Conservation (phyloP, 2,797 vertebrate species). For the Halcyon smyrnensis region DNA sequence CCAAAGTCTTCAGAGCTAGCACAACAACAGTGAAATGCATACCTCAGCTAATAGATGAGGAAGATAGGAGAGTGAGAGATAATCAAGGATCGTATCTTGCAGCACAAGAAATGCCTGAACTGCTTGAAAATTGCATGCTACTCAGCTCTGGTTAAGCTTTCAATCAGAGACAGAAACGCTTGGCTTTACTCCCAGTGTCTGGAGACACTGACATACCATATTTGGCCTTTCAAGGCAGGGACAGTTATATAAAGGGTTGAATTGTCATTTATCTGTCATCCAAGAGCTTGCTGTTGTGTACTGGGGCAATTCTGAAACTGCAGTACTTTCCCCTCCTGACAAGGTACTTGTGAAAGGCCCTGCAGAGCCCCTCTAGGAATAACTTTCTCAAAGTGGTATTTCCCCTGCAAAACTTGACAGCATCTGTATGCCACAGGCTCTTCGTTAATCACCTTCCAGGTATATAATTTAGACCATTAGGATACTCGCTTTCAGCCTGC, state of each 20-base stretch:
- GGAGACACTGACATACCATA: neutral
- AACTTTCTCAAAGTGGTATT: neutral
- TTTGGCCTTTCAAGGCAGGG: neutral
- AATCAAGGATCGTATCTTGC: neutral
- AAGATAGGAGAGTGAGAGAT: neutral
- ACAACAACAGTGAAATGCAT: neutral
- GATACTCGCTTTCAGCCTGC: neutral
- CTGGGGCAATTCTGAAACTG: neutral
- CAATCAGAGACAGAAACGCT: neutral
- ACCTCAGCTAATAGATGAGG: neutral
- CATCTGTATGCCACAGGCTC: neutral
- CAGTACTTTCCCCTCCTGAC: neutral
- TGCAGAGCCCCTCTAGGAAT: neutral
- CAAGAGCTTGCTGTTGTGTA: neutral
- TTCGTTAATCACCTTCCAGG: neutral
- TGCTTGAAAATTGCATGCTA: neutral
- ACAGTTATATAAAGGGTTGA: conserved; percentile 35
- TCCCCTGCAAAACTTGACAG: neutral
- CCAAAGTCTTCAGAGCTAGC: neutral
- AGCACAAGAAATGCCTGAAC: neutral
- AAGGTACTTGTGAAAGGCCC: neutral
- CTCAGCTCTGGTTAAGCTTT: neutral
- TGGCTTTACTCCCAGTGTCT: conserved; percentile 3
- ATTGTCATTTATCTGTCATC: neutral
- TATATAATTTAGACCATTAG: neutral